phyloP scores from a whole-genome alignment of 2,797 vertebrate genomes.

The Anguilla anguilla region DNA sequence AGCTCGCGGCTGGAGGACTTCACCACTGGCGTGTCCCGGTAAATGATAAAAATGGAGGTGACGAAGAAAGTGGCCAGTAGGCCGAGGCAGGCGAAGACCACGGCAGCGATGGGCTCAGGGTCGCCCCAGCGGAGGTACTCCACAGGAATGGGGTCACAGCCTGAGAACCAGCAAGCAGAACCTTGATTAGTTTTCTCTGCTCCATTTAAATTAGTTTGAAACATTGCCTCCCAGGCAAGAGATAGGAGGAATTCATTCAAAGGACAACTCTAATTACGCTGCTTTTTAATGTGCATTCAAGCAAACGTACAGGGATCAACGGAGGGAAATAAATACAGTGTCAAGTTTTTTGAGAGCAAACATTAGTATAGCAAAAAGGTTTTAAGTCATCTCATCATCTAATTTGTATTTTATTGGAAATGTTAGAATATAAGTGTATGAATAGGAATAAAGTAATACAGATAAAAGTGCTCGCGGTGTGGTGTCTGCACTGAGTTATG shows the following conservation, averaged over 20 bases:
- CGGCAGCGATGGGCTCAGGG: slow-evolving; percentile 93
- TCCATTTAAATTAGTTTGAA: slow-evolving; percentile 35
- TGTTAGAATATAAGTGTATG: neutral
- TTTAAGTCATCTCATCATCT: neutral
- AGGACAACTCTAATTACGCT: slow-evolving; percentile 65
- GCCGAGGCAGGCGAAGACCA: slow-evolving; percentile 94
- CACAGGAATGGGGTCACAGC: slow-evolving; percentile 91
- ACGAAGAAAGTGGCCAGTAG: slow-evolving; percentile 93
- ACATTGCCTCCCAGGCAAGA: slow-evolving; percentile 40
- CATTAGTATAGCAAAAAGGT: neutral
- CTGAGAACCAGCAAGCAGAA: slow-evolving; percentile 59
- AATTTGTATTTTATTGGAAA: neutral
- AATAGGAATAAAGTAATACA: neutral
- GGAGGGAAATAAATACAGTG: neutral
- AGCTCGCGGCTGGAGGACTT: slow-evolving; percentile 97
- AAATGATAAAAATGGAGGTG: slow-evolving; percentile 90
- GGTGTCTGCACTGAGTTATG: no score
- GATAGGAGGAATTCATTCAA: slow-evolving; percentile 67
- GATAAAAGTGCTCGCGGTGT: no score
- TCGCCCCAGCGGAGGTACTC: slow-evolving; percentile 95
- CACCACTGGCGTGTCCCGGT: slow-evolving; percentile 93
- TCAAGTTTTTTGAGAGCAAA: neutral
- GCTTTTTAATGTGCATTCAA: slow-evolving; percentile 45
- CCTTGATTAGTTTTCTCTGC: slow-evolving; percentile 26
- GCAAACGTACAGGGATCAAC: slow-evolving; percentile 38